Conservation (phyloP, 2,797 vertebrate species). For the Onychomys arenicola region DNA sequence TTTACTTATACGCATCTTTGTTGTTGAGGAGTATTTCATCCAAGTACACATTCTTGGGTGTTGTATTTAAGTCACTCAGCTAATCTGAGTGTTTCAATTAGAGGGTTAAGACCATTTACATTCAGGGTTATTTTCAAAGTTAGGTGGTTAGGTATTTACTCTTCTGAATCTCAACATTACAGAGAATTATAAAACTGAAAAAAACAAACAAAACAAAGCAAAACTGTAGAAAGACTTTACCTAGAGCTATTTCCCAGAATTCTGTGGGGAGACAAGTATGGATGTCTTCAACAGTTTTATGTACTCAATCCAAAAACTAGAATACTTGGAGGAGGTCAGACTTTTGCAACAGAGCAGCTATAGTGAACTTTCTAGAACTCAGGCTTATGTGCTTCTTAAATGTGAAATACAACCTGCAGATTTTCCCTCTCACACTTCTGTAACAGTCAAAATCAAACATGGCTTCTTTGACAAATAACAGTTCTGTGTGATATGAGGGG, state of each 20-base stretch:
- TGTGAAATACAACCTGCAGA: slow-evolving; percentile 4
- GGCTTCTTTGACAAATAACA: slow-evolving; percentile 65
- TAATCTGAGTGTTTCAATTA: neutral
- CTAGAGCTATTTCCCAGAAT: neutral
- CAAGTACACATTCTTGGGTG: neutral
- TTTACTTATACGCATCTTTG: neutral
- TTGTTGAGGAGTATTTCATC: neutral
- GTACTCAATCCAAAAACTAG: slow-evolving; percentile 14
- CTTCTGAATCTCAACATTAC: neutral
- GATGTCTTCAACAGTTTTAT: neutral
- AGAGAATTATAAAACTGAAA: neutral
- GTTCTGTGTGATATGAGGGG: slow-evolving; percentile 36
- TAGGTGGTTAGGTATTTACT: neutral
- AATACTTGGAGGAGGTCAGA: neutral
- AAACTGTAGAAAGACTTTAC: neutral
- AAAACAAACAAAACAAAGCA: neutral
- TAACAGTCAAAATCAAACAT: slow-evolving; percentile 57
- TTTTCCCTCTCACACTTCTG: slow-evolving; percentile 58
- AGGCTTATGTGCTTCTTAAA: slow-evolving; percentile 36
- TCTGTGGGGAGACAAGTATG: neutral
- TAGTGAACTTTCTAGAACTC: slow-evolving; percentile 21
- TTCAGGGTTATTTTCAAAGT: neutral
- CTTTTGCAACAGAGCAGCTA: slow-evolving; percentile 29
- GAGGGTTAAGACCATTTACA: neutral
- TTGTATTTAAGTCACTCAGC: neutral